Evolutionary conservation across 1,140 invertebrate genomes (phyloP), one percentile per base, ranked within the genome.

Genomic region (Dendroctonus ponderosae): DNA sequence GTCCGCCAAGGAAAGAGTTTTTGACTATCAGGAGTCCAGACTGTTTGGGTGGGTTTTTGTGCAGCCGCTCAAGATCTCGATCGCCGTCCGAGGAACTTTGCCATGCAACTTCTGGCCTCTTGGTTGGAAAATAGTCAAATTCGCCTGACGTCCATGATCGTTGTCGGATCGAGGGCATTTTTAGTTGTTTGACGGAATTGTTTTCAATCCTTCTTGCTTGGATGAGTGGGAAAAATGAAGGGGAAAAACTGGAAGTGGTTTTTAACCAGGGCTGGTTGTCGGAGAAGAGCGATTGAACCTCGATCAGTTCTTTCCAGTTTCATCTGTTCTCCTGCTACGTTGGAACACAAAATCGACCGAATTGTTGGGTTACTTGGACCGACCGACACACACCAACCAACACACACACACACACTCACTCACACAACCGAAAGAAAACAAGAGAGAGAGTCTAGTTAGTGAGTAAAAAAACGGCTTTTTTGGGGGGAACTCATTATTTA

Each of bases 301-400:
- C 44, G n/a, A 61, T 61, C 37, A 40, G 58, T 48, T 61, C 58
- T 6, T 11, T 6, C 0, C 8, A n/a, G 0, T 38, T 48, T 50
- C 58, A 49, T 37, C 8, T 26, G 26, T 26, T 9, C 37, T 4
- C 58, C 58, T 61, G 26, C 9, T 61, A 61, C 37, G n/a, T 7
- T 44, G 38, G 58, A 61, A 61, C 58, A 61, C 44, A 50, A 61
- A 61, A 61, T 58, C 58, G 58, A 61, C 44, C 58, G 46, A 61
- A 61, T 61, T 61, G 46, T 61, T 37, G 46, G 58, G 58, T 61
- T 58, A 58, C 40, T 58, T 58, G 38, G 8, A 44, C n/a, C 38
- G 14, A 38, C 5, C 11, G 51, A 53, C n/a, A n/a, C n/a, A n/a
- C n/a, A n/a, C n/a, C n/a, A n/a, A n/a, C n/a, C n/a, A n/a, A n/a